A percentile compares a stretch with the other conserved stretches of the same genome.
Conservation (phyloP, 2,113 vertebrate species). For the Tetrao urogallus region DNA sequence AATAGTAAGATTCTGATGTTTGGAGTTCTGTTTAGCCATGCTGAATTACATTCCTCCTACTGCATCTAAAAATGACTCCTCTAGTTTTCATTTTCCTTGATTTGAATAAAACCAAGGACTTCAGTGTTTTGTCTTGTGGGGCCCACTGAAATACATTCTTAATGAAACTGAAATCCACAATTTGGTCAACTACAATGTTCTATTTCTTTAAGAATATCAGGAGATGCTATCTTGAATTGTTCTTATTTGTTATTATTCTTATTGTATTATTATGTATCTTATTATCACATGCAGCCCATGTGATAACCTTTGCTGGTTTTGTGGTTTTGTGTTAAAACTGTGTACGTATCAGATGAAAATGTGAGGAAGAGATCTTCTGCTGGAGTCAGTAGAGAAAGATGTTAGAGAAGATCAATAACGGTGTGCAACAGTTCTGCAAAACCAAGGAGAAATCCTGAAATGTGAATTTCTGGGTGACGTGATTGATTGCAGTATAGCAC, state of each 20-base stretch:
- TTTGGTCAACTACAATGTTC: not conserved
- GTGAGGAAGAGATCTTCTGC: not conserved
- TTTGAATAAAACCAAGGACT: not conserved
- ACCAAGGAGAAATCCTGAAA: not conserved
- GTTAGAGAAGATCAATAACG: not conserved
- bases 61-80: slow-evolving; percentile 34
- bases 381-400: not conserved
- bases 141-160: not conserved
- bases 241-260: too few species aligned
- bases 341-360: not conserved
- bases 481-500: not conserved
- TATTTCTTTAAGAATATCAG: not conserved
- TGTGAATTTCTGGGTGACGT: not conserved
- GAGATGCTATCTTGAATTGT: not conserved
- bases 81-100: slow-evolving; percentile 13
- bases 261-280: not conserved
- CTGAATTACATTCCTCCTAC: slow-evolving; percentile 35
- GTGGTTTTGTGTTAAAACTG: not conserved
- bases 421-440: not conserved
- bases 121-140: not conserved
- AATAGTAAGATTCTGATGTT: slow-evolving; percentile 18
- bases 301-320: not conserved
- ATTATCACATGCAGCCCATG: not conserved
- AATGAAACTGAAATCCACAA: not conserved
- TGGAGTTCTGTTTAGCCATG: slow-evolving; percentile 40